Percentiles rank a stretch among this genome's conserved stretches.
Evolutionary conservation across 2,888 invertebrate genomes (phyloP).

Genomic region (Sphecodes monilicornis): DNA sequence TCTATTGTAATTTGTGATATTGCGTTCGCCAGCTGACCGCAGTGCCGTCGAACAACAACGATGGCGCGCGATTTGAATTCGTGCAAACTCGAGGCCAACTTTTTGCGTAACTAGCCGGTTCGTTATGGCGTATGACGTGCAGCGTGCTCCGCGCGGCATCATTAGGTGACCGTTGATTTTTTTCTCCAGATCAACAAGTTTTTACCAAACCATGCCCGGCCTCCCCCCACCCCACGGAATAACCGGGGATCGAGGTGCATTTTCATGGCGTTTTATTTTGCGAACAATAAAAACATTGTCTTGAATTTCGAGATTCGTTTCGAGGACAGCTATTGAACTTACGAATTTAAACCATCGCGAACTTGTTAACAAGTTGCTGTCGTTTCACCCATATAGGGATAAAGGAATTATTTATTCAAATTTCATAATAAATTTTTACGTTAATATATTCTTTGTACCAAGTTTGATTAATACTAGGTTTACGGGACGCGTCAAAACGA

Average conservation of each 20-base stretch:
- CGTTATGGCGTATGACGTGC: conserved; percentile 47
- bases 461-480: too few species aligned
- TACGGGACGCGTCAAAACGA: too few species aligned
- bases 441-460: too few species aligned
- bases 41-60: conserved; percentile 15
- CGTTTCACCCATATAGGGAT: too few species aligned
- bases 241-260: conserved; percentile 41
- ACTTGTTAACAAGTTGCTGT: too few species aligned
- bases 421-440: too few species aligned
- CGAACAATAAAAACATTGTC: neutral
- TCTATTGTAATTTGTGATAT: conserved; percentile 33
- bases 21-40: neutral
- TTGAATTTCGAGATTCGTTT: too few species aligned
- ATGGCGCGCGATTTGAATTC: conserved; percentile 45
- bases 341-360: too few species aligned
- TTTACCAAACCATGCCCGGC: conserved; percentile 48
- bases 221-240: conserved; percentile 41
- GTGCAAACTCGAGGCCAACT: conserved; percentile 29
- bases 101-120: conserved; percentile 44
- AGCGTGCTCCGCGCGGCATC: conserved; percentile 37
- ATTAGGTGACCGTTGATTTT: conserved; percentile 54
- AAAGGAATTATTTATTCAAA: too few species aligned
- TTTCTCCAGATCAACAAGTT: conserved; percentile 50
- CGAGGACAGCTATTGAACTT: too few species aligned
- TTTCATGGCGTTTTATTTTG: conserved; percentile 47